phyloP scores from a whole-genome alignment of 2,113 vertebrate species.

The Brienomyrus longianalis region DNA sequence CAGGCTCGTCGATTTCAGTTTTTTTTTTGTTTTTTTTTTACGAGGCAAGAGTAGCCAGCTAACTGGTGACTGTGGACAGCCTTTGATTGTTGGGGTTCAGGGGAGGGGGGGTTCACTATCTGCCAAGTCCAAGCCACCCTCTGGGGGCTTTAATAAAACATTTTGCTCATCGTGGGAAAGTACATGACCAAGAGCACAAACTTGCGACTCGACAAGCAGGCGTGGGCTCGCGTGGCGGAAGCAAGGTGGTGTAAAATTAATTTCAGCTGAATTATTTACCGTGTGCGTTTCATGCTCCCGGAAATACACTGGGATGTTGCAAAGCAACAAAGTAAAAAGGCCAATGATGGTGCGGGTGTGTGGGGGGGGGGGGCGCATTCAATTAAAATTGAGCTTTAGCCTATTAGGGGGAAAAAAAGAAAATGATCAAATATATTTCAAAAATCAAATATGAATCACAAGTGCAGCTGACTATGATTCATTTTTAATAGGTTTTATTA shows the following conservation, averaged over 20 bases:
- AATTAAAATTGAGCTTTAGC: conserved; percentile 65
- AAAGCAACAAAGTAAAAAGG: conserved; percentile 46
- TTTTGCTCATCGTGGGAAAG: conserved; percentile 75
- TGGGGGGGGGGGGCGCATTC: conserved; percentile 53
- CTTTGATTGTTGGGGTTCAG: conserved; percentile 67
- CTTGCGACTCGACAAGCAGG: conserved; percentile 70
- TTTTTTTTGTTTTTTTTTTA: conserved; percentile 41
- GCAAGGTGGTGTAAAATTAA: conserved; percentile 69
- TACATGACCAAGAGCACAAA: conserved; percentile 72
- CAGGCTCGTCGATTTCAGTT: conserved; percentile 51
- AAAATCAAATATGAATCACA: conserved; percentile 65
- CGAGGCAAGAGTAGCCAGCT: conserved; percentile 50
- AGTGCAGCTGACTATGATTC: conserved; percentile 63
- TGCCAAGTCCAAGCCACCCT: conserved; percentile 61
- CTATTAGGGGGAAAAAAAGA: conserved; percentile 52
- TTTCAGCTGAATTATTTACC: conserved; percentile 76
- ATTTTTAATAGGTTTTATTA: conserved; percentile 75
- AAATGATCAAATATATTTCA: conserved; percentile 61
- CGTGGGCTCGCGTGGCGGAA: conserved; percentile 66
- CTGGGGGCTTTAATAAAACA: conserved; percentile 72
- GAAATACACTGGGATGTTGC: conserved; percentile 56
- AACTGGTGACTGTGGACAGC: conserved; percentile 48
- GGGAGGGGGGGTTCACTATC: conserved; percentile 63
- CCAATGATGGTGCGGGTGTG: background rate
- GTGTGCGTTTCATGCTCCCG: conserved; percentile 70